Evolutionary conservation across 2,797 vertebrate genomes (phyloP), one percentile per base, ranked within the genome.

Genomic region (Sciurus carolinensis): DNA sequence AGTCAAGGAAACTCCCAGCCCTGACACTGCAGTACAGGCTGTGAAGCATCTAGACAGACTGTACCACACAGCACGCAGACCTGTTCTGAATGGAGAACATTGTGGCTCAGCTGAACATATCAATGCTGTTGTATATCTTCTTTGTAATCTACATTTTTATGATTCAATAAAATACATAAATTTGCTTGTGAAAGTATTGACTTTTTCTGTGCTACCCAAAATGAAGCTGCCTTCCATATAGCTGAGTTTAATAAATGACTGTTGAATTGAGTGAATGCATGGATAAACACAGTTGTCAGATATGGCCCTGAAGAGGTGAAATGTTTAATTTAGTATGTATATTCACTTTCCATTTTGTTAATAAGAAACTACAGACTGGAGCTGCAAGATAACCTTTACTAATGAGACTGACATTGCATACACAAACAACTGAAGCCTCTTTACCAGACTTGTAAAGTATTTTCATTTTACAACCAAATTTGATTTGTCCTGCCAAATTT

Each of bases 321-420:
- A 87, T 94, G 75, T 96, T 91, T 73, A 90, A 93, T 96, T 96
- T 98, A 94, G 95, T 30, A 96, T 71, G 91, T 97, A 93, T 98
- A 94, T 95, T 97, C 96, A 89, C 95, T 97, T 96, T 90, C 95
- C 96, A 88, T 59, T 96, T 73, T 98, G 96, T 97, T 98, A 97
- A 97, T 97, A 98, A 95, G 97, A 94, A 97, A 95, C 39, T 96
- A 92, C 94, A 96, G 24, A 96, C 59, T 89, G 97, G 93, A 92
- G 84, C n/a, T 81, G 84, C 71, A 79, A 90, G 87, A 97, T 93
- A 96, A 84, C 83, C 94, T 97, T 96, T 52, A 7, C 79, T 96
- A 97, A 96, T 96, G 97, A 97, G 93, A 96, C 83, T 94, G 96
- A 96, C 96, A 96, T 76, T 76, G 93, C 80, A 90, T 88, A 44